These are phyloP conservation scores for Thryonomys swinderianus DNA, from an alignment of 2,113 vertebrate genomes.

Conservation along the genomic window DNA sequence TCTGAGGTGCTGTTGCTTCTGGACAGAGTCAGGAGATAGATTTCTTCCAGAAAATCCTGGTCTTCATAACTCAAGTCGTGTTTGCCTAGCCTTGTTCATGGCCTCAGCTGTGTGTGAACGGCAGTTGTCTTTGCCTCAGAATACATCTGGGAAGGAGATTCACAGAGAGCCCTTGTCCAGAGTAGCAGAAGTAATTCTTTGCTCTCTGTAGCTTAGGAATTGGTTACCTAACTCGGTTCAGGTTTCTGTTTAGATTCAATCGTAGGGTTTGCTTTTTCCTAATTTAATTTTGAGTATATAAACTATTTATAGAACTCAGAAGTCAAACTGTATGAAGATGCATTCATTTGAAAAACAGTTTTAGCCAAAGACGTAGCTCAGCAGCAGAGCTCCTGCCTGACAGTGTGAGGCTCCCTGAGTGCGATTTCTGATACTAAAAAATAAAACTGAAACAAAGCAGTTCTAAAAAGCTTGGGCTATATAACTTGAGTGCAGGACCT, in stretches of 20 bases:
- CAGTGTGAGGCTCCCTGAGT: no score
- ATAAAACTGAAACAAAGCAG: not conserved
- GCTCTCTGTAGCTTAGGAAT: not conserved
- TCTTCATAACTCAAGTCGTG: not conserved
- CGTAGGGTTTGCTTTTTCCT: not conserved
- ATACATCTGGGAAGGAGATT: not conserved
- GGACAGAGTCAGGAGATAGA: not conserved
- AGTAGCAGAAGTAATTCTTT: not conserved
- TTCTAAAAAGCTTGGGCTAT: not conserved
- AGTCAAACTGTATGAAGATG: not conserved
- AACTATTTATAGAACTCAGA: not conserved
- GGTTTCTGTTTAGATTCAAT: conserved; percentile 9
- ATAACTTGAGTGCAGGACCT: not conserved
- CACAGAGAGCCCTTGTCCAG: not conserved
- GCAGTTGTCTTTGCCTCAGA: not conserved
- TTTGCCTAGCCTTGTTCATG: not conserved
- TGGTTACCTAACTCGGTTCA: not conserved
- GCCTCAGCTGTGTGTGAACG: not conserved
- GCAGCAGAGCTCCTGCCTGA: no score
- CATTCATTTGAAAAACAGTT: not conserved
- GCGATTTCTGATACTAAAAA: no score
- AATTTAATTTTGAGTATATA: not conserved
- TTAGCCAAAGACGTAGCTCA: not conserved
- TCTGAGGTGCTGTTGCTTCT: not conserved
- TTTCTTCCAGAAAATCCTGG: not conserved